A percentile compares a stretch with the other conserved stretches of the same genome.
phyloP scores from a whole-genome alignment of 2,888 invertebrate genomes.

The Nomada lathburiana region DNA sequence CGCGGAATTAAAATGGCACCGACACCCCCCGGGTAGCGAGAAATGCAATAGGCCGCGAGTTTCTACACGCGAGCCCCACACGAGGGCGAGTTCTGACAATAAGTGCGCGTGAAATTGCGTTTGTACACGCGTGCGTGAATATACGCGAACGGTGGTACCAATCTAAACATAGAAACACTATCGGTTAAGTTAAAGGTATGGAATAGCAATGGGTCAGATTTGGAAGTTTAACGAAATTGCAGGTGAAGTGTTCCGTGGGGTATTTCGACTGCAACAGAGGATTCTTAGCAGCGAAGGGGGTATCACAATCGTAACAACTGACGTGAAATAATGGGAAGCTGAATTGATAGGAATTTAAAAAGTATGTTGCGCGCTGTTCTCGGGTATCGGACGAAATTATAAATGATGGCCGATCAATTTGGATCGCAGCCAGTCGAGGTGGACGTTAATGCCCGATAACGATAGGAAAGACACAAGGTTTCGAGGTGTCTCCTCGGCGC shows the following conservation, averaged over 20 bases:
- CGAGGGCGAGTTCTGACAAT: not conserved
- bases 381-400: slow-evolving; percentile 8
- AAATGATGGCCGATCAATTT: slow-evolving; percentile 25
- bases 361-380: not conserved
- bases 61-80: slow-evolving; percentile 33
- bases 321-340: too few relatives aligned
- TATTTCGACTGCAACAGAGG: too few relatives aligned
- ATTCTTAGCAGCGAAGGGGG: too few relatives aligned
- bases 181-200: too few relatives aligned
- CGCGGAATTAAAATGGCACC: slow-evolving; percentile 61
- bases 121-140: not conserved
- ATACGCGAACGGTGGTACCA: too few relatives aligned
- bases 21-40: slow-evolving; percentile 58
- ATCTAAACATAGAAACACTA: too few relatives aligned
- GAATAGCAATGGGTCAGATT: too few relatives aligned
- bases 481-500: slow-evolving; percentile 26
- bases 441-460: slow-evolving; percentile 63
- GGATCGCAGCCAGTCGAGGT: slow-evolving; percentile 16
- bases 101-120: slow-evolving; percentile 2
- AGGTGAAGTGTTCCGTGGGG: too few relatives aligned
- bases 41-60: slow-evolving; percentile 62
- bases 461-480: slow-evolving; percentile 58
- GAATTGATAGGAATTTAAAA: not conserved
- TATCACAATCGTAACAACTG: too few relatives aligned
- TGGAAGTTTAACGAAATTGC: too few relatives aligned